Evolutionary conservation across 2,888 invertebrate genomes (phyloP).

Genomic region (Dryadula phaetusa): DNA sequence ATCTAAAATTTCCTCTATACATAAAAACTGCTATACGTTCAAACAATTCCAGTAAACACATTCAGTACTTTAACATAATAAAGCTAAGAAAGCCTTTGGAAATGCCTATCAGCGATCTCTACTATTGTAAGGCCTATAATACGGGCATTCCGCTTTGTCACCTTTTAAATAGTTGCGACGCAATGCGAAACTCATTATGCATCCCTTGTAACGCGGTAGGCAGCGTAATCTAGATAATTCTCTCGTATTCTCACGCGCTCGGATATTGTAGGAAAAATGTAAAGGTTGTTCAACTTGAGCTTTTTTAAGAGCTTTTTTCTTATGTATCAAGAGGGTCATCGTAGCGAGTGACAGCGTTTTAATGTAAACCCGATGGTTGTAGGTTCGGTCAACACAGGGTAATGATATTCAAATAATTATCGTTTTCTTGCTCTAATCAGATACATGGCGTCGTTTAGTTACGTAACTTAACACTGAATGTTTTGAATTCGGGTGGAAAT

Average conservation of each 20-base stretch:
- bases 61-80: neutral
- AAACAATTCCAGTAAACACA: neutral
- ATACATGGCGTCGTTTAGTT: too few relatives aligned
- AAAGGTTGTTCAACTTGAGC: slow-evolving; percentile 42
- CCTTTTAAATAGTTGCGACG: slow-evolving; percentile 46
- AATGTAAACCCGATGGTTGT: neutral
- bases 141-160: slow-evolving; percentile 40
- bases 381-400: neutral
- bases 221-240: slow-evolving; percentile 51
- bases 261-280: slow-evolving; percentile 48
- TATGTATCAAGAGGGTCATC: neutral
- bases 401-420: too few relatives aligned
- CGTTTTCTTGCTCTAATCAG: too few relatives aligned
- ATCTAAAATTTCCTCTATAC: too few relatives aligned
- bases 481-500: too few relatives aligned
- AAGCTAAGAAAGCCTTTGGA: slow-evolving; percentile 4
- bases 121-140: slow-evolving; percentile 17
- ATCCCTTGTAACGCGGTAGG: slow-evolving; percentile 47
- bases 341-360: neutral
- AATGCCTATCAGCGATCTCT: slow-evolving; percentile 10
- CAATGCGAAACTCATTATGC: slow-evolving; percentile 49
- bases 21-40: too few relatives aligned
- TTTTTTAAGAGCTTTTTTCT: slow-evolving; percentile 15
- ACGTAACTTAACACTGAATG: too few relatives aligned
- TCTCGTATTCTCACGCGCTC: slow-evolving; percentile 54